phyloP scores from a whole-genome alignment of 2,888 invertebrate species.

The Campaea margaritaria region DNA sequence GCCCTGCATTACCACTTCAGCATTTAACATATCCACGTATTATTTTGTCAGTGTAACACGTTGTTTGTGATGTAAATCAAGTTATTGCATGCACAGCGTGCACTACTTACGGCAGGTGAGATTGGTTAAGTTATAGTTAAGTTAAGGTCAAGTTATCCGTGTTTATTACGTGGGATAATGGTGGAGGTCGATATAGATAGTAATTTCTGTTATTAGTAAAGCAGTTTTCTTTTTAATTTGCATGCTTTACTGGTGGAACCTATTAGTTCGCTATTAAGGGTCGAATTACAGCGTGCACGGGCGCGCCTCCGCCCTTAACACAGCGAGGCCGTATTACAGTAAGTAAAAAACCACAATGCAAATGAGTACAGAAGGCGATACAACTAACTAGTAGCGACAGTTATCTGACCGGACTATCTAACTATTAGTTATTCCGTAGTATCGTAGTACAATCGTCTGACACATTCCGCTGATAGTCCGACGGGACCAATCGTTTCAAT shows the following conservation, averaged over 20 bases:
- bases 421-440: too few relatives aligned
- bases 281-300: too few relatives aligned
- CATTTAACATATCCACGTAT: conserved; percentile 23
- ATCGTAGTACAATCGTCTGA: conserved; percentile 33
- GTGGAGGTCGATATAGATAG: not conserved
- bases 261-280: too few relatives aligned
- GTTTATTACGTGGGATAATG: not conserved
- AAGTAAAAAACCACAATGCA: conserved; percentile 20
- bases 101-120: conserved; percentile 12
- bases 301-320: too few relatives aligned
- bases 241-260: too few relatives aligned
- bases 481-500: conserved; percentile 22
- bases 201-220: too few relatives aligned
- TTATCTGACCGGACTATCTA: conserved; percentile 20
- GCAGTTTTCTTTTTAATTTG: too few relatives aligned
- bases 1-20: conserved; percentile 22
- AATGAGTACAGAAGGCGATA: conserved; percentile 14
- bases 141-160: conserved; percentile 8
- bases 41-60: conserved; percentile 18
- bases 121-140: conserved; percentile 15
- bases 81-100: conserved; percentile 19
- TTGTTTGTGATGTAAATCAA: conserved; percentile 13
- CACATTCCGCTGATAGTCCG: conserved; percentile 35
- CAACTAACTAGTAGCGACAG: conserved; percentile 17
- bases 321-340: too few relatives aligned